Base-by-base conservation (phyloP, 92 coral and sea anemone species). In the Porites evermanni region DNA sequence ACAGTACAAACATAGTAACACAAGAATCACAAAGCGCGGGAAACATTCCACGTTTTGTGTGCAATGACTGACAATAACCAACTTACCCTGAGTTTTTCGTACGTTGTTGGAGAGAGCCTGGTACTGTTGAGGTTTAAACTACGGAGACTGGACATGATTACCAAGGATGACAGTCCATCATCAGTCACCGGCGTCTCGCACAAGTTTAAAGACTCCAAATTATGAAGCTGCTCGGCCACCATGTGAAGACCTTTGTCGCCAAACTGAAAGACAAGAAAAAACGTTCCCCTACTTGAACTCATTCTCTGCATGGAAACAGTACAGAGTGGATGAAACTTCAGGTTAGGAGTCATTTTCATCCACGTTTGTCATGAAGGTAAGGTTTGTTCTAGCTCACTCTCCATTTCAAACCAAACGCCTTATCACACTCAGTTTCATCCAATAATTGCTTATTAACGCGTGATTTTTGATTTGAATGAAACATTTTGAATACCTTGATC, bases 101-200 rank as follows among this genome's bases (percentile, higher is more conserved):
- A 97, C 72, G 95, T 88, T 58, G 94, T 91, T 7, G 98, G 98
- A 1, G 99, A 93, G 29, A 97, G 90, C 84, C 95, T 93, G 74
- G 99, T 97, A 79, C 98, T 95, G 92, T 97, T 97, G 64, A 97
- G 93, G 86, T 97, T 97, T 14, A 97, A 87, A 71, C 86, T 91
- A 44, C 93, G 91, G 67, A 97, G 86, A 79, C 98, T 97, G 47
- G 99, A 95, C 94, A 97, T 95, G 84, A 97, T 94, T 44, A 97
- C 95, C 72, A 97, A 90, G 7, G 98, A 86, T 47, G 99, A 92
- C 58, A 97, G 92, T 17, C 99, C 99, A 38, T 86, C 95, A 66
- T 97, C 99, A 50, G 99, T 97, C 78, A 97, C 99, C 63, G 99
- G 99, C 78, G 99, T 97, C 86, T 97, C 99, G 64, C 99, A 97